Conservation (phyloP, 2,113 vertebrate species). For the Podarcis cretensis region DNA sequence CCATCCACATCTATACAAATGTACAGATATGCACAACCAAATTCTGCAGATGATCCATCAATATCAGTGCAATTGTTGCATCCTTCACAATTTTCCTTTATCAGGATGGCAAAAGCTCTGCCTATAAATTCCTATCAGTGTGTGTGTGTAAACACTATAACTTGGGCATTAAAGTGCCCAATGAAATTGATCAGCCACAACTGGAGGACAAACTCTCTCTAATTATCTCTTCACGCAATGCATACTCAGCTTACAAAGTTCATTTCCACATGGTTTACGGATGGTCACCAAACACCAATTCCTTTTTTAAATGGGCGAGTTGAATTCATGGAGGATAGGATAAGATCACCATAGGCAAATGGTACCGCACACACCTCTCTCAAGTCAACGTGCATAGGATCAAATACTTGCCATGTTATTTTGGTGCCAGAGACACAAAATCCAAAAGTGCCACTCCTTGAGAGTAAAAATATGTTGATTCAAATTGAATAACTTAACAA, state of each 20-base stretch:
- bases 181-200: not conserved
- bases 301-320: not conserved
- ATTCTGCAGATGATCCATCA: not conserved
- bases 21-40: not conserved
- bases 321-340: not conserved
- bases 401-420: too few species aligned
- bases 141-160: not conserved
- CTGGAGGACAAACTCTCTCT: not conserved
- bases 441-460: too few species aligned
- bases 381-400: too few species aligned
- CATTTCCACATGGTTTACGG: not conserved
- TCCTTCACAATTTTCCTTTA: not conserved
- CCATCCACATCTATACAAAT: not conserved
- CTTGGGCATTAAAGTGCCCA: not conserved
- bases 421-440: too few species aligned
- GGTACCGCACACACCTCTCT: too few species aligned
- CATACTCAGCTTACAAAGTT: not conserved
- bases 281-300: not conserved
- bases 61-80: not conserved
- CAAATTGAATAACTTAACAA: too few species aligned
- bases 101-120: not conserved
- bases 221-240: not conserved
- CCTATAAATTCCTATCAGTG: too few species aligned
- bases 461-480: too few species aligned
- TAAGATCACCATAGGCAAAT: not conserved